Conservation (phyloP, 2,888 invertebrate genomes). For the Ecliptopera silaceata region DNA sequence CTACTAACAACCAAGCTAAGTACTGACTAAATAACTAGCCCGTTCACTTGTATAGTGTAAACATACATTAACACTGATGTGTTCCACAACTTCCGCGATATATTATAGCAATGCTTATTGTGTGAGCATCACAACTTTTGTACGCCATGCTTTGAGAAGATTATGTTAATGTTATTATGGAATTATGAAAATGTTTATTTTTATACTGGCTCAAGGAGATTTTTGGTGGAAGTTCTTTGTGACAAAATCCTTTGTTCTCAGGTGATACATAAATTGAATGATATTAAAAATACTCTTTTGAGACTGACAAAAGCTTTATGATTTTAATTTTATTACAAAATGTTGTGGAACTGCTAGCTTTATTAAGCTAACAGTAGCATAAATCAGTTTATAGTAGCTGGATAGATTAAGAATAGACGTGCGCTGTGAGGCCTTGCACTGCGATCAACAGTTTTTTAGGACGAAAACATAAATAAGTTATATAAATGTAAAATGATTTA, state of each 20-base stretch:
- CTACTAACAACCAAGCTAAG: too few relatives aligned
- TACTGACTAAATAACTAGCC: background rate
- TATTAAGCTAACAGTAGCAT: too few relatives aligned
- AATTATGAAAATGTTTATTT: constrained; percentile 38
- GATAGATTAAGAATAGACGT: too few relatives aligned
- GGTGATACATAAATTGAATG: background rate
- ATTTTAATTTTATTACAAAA: too few relatives aligned
- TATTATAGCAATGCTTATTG: constrained; percentile 46
- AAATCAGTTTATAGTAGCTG: too few relatives aligned
- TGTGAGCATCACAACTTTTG: constrained; percentile 40
- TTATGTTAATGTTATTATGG: constrained; percentile 42
- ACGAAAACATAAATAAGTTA: too few relatives aligned
- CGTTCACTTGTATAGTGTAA: background rate
- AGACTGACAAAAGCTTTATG: too few relatives aligned
- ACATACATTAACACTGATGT: constrained; percentile 44
- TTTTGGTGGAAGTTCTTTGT: constrained; percentile 15
- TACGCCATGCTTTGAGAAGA: constrained; percentile 32
- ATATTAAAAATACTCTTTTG: too few relatives aligned
- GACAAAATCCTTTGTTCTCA: constrained; percentile 11
- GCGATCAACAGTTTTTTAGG: too few relatives aligned
- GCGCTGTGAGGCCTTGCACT: too few relatives aligned
- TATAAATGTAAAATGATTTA: too few relatives aligned
- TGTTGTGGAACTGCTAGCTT: too few relatives aligned
- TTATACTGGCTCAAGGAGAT: constrained; percentile 23
- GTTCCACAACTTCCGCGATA: constrained; percentile 55